These are phyloP conservation scores for Coreius guichenoti DNA, from an alignment of 2,797 vertebrate genomes.

Conservation along the genomic window DNA sequence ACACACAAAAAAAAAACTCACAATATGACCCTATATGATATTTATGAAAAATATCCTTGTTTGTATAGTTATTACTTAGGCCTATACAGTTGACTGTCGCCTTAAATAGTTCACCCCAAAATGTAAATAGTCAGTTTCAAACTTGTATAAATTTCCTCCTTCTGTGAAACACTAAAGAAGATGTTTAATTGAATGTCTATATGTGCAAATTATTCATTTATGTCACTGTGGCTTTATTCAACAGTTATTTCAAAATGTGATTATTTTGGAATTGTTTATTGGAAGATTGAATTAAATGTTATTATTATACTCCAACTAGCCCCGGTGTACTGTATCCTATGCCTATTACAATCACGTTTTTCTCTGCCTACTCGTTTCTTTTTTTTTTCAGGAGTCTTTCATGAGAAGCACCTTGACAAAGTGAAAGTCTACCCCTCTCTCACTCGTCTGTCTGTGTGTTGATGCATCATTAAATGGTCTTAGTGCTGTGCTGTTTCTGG, in stretches of 20 bases:
- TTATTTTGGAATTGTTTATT: not conserved
- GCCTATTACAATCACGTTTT: not conserved
- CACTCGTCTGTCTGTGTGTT: not conserved
- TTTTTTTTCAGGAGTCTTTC: not conserved
- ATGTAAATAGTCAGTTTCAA: not conserved
- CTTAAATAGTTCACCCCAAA: too few species aligned
- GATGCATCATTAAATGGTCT: conserved; percentile 10
- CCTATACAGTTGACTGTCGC: too few species aligned
- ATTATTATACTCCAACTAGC: not conserved
- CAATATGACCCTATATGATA: not conserved
- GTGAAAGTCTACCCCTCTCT: not conserved
- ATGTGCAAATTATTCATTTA: not conserved
- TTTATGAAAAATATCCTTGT: not conserved
- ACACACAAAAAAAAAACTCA: not conserved
- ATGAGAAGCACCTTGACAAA: not conserved
- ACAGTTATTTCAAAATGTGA: not conserved
- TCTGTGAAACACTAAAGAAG: not conserved
- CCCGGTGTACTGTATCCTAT: not conserved
- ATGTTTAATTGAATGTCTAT: not conserved
- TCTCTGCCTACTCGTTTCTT: not conserved
- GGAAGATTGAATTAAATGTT: not conserved
- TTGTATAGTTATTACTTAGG: too few species aligned
- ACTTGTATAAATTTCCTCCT: not conserved
- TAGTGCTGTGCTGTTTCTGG: not conserved
- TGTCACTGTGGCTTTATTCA: not conserved